phyloP scores from a whole-genome alignment of 2,797 vertebrate species.

The Alcedo quadribrachys region DNA sequence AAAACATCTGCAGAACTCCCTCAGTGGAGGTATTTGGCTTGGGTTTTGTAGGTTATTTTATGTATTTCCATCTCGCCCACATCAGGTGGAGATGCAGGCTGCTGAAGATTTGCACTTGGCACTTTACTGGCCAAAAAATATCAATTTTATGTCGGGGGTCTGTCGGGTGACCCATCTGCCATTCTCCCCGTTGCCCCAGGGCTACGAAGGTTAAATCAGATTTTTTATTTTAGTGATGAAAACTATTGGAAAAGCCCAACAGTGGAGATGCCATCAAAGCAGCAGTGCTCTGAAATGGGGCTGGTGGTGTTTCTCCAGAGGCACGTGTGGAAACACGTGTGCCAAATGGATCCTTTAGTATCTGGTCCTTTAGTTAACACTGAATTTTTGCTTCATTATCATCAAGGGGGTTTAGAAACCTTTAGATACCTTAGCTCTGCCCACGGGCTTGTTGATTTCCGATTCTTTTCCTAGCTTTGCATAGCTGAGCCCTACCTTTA shows the following conservation, averaged over 20 bases:
- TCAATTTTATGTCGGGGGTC: too few species aligned
- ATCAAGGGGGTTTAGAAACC: neutral
- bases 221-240: neutral
- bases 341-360: neutral
- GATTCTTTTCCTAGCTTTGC: neutral
- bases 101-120: neutral
- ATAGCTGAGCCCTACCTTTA: fast-evolving
- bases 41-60: neutral
- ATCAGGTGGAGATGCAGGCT: neutral
- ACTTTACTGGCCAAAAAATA: too few species aligned
- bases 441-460: neutral
- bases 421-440: neutral
- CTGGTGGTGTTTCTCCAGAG: neutral
- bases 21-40: fast-evolving
- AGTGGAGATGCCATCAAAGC: neutral
- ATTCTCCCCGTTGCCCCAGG: fast-evolving
- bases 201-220: neutral
- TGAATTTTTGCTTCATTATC: fast-evolving
- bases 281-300: fast-evolving
- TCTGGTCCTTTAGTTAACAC: too few species aligned
- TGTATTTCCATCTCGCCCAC: neutral
- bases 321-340: fast-evolving
- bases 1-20: fast-evolving
- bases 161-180: fast-evolving
- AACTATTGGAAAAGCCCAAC: fast-evolving